Percentiles rank a stretch among this genome's conserved stretches.
phyloP scores from a whole-genome alignment of 2,113 vertebrate genomes.

The Orycteropus afer region DNA sequence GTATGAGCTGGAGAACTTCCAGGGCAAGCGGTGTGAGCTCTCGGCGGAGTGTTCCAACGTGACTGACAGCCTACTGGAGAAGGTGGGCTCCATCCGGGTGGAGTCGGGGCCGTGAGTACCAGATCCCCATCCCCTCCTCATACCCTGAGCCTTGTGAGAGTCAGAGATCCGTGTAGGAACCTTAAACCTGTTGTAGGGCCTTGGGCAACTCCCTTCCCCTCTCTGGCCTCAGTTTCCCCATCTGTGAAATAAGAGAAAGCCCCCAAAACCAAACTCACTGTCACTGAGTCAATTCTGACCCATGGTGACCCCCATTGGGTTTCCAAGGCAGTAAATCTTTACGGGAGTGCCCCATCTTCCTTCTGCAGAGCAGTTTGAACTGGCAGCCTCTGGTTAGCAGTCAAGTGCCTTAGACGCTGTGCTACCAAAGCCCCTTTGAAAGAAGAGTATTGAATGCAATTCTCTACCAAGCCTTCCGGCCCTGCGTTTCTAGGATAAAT shows the following conservation, averaged over 20 bases:
- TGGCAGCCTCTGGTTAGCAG: too few species aligned
- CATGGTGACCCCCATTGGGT: too few species aligned
- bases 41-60: slow-evolving; percentile 90
- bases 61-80: slow-evolving; percentile 89
- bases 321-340: too few species aligned
- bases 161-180: not conserved
- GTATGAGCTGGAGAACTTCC: slow-evolving; percentile 92
- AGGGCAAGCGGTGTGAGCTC: slow-evolving; percentile 90
- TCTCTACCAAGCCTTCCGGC: too few species aligned
- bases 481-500: too few species aligned
- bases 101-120: slow-evolving; percentile 91
- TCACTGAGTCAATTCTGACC: too few species aligned
- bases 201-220: too few species aligned
- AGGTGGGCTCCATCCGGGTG: slow-evolving; percentile 93
- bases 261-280: too few species aligned
- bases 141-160: not conserved
- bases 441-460: accelerated
- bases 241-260: not conserved
- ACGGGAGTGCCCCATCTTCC: too few species aligned
- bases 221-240: slow-evolving; percentile 10
- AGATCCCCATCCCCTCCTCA: not conserved
- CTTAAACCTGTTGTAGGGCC: not conserved
- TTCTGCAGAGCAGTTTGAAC: too few species aligned
- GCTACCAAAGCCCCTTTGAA: too few species aligned
- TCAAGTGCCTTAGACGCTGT: too few species aligned